Conservation (phyloP, 2,888 invertebrate species). For the Desoria tigrina region DNA sequence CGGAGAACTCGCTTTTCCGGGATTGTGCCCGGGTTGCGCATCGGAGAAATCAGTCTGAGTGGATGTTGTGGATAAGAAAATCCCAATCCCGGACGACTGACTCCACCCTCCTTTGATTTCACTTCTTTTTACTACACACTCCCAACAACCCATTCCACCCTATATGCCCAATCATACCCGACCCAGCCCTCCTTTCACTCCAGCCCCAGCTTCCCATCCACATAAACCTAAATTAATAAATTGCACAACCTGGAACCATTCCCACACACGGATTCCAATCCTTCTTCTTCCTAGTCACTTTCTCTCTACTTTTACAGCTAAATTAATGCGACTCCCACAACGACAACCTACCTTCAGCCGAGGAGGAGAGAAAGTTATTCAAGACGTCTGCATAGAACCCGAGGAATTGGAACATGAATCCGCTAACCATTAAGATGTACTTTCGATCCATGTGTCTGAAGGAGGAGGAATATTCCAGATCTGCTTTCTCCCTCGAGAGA, state of each 20-base stretch:
- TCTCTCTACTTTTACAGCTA: too few relatives aligned
- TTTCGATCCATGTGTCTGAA: too few relatives aligned
- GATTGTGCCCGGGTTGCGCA: constrained; percentile 53
- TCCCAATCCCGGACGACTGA: constrained; percentile 51
- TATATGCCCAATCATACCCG: constrained; percentile 34
- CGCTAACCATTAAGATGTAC: too few relatives aligned
- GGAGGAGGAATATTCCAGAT: too few relatives aligned
- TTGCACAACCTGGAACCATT: constrained; percentile 40
- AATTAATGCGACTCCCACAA: too few relatives aligned
- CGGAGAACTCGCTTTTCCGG: constrained; percentile 51
- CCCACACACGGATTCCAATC: constrained; percentile 28
- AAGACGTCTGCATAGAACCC: too few relatives aligned
- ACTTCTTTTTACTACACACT: constrained; percentile 25
- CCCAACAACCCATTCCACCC: constrained; percentile 19
- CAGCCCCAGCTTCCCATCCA: background rate
- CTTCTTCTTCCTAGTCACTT: background rate
- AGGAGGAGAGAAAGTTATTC: too few relatives aligned
- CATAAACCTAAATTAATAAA: constrained; percentile 42
- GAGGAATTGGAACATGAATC: too few relatives aligned
- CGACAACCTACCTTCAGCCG: too few relatives aligned
- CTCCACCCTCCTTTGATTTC: constrained; percentile 52
- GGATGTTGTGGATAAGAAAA: constrained; percentile 53
- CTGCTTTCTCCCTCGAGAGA: too few relatives aligned
- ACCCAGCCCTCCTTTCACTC: constrained; percentile 36
- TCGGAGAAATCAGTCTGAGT: constrained; percentile 47